These are phyloP conservation scores for Pristionchus japonicus DNA, from an alignment of 2,888 invertebrate species.

Conservation along the genomic window DNA sequence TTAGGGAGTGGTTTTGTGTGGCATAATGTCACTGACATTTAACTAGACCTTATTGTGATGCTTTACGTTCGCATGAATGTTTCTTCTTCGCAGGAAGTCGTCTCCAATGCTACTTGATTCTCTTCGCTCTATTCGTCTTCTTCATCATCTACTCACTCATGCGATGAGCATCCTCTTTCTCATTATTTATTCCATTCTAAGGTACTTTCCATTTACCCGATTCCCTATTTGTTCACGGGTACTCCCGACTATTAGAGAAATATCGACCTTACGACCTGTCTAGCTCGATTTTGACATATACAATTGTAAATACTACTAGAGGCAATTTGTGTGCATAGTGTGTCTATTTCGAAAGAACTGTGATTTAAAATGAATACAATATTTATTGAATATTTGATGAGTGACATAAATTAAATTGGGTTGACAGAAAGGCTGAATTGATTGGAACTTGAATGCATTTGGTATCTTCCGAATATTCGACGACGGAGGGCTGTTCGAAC, in stretches of 20 bases:
- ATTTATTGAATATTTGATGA: not conserved
- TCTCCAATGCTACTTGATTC: constrained; percentile 72
- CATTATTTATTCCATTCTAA: not conserved
- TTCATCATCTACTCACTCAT: constrained; percentile 72
- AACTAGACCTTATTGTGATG: too few species aligned
- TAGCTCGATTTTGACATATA: not conserved
- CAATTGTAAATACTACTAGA: constrained; percentile 37
- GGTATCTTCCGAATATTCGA: not conserved
- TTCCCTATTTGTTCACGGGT: constrained; percentile 30
- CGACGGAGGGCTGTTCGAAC: not conserved
- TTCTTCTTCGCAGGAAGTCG: constrained; percentile 64
- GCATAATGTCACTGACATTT: too few species aligned
- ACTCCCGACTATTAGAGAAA: not conserved
- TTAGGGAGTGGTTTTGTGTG: too few species aligned
- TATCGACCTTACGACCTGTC: not conserved
- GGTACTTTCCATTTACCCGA: constrained; percentile 6
- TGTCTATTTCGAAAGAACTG: not conserved
- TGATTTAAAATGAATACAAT: constrained; percentile 17
- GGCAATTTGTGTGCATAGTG: not conserved
- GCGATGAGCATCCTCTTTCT: constrained; percentile 51
- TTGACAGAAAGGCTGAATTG: not conserved
- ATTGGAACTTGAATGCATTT: not conserved
- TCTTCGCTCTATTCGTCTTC: constrained; percentile 74
- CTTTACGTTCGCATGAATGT: not conserved
- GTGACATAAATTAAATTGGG: not conserved